Base-by-base conservation (phyloP, 2,888 invertebrate genomes). In the Bellardia bayeri region DNA sequence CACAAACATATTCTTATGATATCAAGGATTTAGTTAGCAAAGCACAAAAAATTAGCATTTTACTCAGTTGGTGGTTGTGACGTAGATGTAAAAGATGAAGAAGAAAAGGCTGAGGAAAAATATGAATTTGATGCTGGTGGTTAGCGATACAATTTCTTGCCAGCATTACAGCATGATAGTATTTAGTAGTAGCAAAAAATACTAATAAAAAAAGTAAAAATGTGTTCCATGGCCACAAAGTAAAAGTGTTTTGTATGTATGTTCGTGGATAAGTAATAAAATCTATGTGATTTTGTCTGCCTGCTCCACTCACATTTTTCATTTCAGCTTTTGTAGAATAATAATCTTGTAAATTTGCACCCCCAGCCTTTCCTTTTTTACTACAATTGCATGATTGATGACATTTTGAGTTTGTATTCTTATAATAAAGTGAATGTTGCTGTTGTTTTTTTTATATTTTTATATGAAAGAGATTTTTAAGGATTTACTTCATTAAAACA, bases 371-470 rank as follows among this genome's bases (percentile, higher is more conserved):
- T 40, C 54, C 13, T 23, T 64, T 71, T 64, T 23, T 49, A 16
- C 33, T 68, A 72, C 78, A 82, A 82, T 79, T 85, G 64, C 79
- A 81, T 87, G 87, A 87, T 87, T 87, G 87, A 87, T 87, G 87
- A 87, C 80, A 84, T 81, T 87, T 80, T 81, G 37, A 72, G 72
- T 81, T 76, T 79, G 69, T 82, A 49, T 45, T 64, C 54, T 54
- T 51, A 58, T 82, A 79, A 69, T 69, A 82, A 82, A 86, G 51
- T 83, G 80, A 69, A 82, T 49, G 58, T 58, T 5, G 51, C 66
- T 74, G 45, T 45, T 2, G 2, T 45, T 9, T 11, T 51, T 68
- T 69, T 69, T 1, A 23, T 23, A 23, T 23, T 23, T 23, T 79
- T 79, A n/a, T 58, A 42, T 56, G 16, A 49, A 83, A 66, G 69